Conservation (phyloP, 1,140 invertebrate species). For the Gryon sp. region DNA sequence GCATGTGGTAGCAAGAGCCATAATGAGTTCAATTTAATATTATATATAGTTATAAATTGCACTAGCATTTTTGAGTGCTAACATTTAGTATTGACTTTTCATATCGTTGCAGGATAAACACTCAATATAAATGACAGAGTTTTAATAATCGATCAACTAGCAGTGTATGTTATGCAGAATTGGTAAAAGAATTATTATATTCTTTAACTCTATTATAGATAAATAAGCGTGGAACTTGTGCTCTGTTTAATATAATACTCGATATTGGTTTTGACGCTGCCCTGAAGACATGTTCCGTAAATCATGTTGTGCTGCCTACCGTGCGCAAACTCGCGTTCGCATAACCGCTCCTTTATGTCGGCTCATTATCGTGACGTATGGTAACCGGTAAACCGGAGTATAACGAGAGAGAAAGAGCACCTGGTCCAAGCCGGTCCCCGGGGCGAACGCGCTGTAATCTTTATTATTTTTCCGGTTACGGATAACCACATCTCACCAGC, state of each 20-base stretch:
- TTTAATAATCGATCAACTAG: constrained; percentile 14
- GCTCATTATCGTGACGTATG: constrained; percentile 66
- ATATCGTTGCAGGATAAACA: no score
- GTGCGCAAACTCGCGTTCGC: constrained; percentile 50
- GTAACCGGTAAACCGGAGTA: constrained; percentile 41
- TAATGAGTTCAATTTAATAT: no score
- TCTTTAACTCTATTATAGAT: constrained; percentile 38
- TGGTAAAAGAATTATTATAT: not conserved
- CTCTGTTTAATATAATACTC: constrained; percentile 62
- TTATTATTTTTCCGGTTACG: constrained; percentile 53
- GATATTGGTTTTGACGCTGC: constrained; percentile 68
- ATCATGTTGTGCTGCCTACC: constrained; percentile 61
- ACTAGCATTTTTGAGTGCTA: no score
- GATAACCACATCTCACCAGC: constrained; percentile 44
- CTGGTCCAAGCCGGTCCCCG: constrained; percentile 22
- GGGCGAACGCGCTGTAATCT: constrained; percentile 34
- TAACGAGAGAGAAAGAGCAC: constrained; percentile 13
- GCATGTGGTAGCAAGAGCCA: no score
- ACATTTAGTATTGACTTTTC: no score
- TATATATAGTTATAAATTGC: no score
- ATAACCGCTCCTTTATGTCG: constrained; percentile 59
- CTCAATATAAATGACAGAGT: no score
- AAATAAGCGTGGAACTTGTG: constrained; percentile 37
- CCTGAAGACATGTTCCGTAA: constrained; percentile 55
- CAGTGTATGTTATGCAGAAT: no score